Conservation (phyloP, 2,113 vertebrate species). For the Myanophis thanlyinensis region DNA sequence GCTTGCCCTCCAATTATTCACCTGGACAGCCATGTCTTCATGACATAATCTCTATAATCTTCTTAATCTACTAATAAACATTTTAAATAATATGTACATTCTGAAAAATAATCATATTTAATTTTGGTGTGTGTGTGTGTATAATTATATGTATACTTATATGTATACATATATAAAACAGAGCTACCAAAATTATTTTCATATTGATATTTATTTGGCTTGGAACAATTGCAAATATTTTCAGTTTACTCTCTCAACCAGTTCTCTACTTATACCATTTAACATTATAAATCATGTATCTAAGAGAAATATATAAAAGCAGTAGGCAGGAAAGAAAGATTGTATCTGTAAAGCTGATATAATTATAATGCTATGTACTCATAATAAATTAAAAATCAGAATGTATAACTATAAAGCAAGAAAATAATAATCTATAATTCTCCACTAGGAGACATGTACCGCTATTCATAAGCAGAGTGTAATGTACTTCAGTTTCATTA, state of each 20-base stretch:
- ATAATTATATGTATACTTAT: too few species aligned
- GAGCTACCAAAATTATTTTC: neutral
- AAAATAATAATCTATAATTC: constrained; percentile 39
- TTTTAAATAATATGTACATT: neutral
- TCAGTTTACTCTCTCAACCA: neutral
- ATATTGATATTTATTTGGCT: neutral
- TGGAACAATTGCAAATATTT: neutral
- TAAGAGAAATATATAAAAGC: constrained; percentile 30
- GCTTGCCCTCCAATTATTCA: too few species aligned
- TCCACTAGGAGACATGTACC: constrained; percentile 8
- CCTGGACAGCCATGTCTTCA: neutral
- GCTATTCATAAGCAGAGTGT: constrained; percentile 32
- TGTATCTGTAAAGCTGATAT: constrained; percentile 24
- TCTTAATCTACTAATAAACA: neutral
- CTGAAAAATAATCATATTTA: neutral
- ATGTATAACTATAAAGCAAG: constrained; percentile 42
- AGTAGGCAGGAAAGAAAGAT: constrained; percentile 16
- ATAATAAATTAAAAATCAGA: constrained; percentile 52
- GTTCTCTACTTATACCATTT: neutral
- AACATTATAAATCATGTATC: neutral
- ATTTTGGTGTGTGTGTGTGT: neutral
- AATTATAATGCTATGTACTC: constrained; percentile 38
- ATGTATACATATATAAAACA: neutral
- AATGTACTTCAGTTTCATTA: constrained; percentile 38
- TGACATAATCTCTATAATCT: neutral